phyloP scores from a whole-genome alignment of 2,888 invertebrate genomes.

The Athalia cordata region DNA sequence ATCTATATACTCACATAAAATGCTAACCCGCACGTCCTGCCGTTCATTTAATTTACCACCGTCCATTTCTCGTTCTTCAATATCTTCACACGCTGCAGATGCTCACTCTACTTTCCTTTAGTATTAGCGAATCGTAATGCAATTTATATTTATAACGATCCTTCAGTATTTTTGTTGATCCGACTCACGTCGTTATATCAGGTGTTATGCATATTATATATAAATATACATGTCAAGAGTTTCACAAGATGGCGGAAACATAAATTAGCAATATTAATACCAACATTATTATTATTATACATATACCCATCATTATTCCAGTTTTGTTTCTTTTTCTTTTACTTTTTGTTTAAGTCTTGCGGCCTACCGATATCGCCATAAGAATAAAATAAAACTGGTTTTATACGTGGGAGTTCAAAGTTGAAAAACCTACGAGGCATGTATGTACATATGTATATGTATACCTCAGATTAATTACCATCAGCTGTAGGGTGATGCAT shows the following conservation, averaged over 20 bases:
- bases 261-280: too few relatives aligned
- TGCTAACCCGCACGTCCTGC: background rate
- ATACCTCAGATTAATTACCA: background rate
- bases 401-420: slow-evolving; percentile 15
- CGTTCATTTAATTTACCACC: background rate
- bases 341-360: background rate
- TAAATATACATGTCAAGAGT: background rate
- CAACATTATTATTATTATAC: too few relatives aligned
- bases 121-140: background rate
- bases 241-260: slow-evolving; percentile 2
- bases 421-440: background rate
- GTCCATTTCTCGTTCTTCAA: background rate
- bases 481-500: background rate
- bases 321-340: too few relatives aligned
- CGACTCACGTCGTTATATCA: too few relatives aligned
- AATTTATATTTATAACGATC: too few relatives aligned
- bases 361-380: background rate
- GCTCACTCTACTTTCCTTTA: background rate
- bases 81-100: too few relatives aligned
- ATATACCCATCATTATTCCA: background rate
- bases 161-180: too few relatives aligned
- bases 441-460: background rate
- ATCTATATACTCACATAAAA: background rate
- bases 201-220: too few relatives aligned
- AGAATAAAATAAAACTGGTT: background rate